phyloP scores from a whole-genome alignment of 2,888 invertebrate genomes.

The Zaprionus lineosus region DNA sequence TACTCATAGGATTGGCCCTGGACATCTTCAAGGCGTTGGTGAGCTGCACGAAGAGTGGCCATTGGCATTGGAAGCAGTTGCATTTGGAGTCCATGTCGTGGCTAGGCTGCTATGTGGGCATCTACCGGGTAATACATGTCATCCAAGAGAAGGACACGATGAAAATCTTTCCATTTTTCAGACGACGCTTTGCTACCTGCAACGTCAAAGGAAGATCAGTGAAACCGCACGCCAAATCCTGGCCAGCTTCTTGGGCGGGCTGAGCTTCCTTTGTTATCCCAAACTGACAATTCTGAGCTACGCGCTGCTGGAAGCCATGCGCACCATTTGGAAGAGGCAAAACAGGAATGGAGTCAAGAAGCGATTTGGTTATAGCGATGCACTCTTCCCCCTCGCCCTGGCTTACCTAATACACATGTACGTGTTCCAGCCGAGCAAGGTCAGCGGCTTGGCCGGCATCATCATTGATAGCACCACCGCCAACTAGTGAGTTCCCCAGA shows the following conservation, averaged over 20 bases:
- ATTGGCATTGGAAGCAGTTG: slow-evolving; percentile 33
- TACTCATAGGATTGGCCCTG: slow-evolving; percentile 64
- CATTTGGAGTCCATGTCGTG: slow-evolving; percentile 57
- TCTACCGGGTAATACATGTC: slow-evolving; percentile 70
- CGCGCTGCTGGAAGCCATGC: slow-evolving; percentile 54
- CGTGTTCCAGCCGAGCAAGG: slow-evolving; percentile 15
- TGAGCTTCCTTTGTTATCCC: slow-evolving; percentile 64
- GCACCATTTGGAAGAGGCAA: slow-evolving; percentile 48
- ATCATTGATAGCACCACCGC: slow-evolving; percentile 44
- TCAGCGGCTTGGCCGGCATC: slow-evolving; percentile 38
- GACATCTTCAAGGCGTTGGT: slow-evolving; percentile 64
- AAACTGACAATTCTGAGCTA: slow-evolving; percentile 65
- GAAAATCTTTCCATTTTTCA: slow-evolving; percentile 11
- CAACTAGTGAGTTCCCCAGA: slow-evolving; percentile 40
- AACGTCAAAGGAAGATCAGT: slow-evolving; percentile 4
- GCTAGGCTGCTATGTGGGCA: slow-evolving; percentile 68
- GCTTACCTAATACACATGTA: slow-evolving; percentile 54
- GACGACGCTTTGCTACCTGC: slow-evolving; percentile 62
- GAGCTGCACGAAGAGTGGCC: slow-evolving; percentile 24
- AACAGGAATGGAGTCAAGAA: neutral
- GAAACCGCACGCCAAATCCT: slow-evolving; percentile 46
- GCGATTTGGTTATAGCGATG: slow-evolving; percentile 32
- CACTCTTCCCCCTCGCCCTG: slow-evolving; percentile 30
- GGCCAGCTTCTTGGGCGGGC: slow-evolving; percentile 72
- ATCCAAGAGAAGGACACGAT: too few relatives aligned